phyloP scores from a whole-genome alignment of 2,888 invertebrate species.

The Brenthis daphne region DNA sequence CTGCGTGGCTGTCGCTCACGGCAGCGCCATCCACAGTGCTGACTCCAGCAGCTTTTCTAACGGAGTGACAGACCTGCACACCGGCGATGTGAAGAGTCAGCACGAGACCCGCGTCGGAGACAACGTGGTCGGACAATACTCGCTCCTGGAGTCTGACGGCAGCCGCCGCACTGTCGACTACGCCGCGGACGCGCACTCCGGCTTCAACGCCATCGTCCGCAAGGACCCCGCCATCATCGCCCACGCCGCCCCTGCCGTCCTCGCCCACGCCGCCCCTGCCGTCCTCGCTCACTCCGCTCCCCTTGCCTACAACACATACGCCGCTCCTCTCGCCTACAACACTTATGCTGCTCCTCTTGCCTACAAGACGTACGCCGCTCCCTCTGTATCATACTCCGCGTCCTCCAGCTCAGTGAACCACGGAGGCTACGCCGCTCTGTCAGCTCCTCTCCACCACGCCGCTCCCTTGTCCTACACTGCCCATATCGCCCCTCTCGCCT shows the following conservation, averaged over 20 bases:
- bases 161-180: slow-evolving; percentile 79
- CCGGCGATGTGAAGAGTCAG: slow-evolving; percentile 78
- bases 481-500: slow-evolving; percentile 37
- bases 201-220: slow-evolving; percentile 80
- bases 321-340: slow-evolving; percentile 41
- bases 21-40: slow-evolving; percentile 57
- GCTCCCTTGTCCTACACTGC: slow-evolving; percentile 38
- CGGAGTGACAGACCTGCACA: slow-evolving; percentile 75
- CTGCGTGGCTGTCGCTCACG: slow-evolving; percentile 51
- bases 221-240: slow-evolving; percentile 62
- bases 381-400: slow-evolving; percentile 44
- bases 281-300: slow-evolving; percentile 41
- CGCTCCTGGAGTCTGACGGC: slow-evolving; percentile 77
- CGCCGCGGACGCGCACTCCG: slow-evolving; percentile 72
- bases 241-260: slow-evolving; percentile 46
- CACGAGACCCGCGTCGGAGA: slow-evolving; percentile 74
- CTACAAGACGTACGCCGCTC: slow-evolving; percentile 16
- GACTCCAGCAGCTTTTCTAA: slow-evolving; percentile 73
- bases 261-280: slow-evolving; percentile 44
- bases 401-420: slow-evolving; percentile 49
- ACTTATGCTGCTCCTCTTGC: slow-evolving; percentile 31
- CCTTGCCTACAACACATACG: slow-evolving; percentile 39
- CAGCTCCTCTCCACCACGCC: slow-evolving; percentile 24
- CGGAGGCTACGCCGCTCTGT: slow-evolving; percentile 36
- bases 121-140: slow-evolving; percentile 75